Evolutionary conservation across 2,888 invertebrate species (phyloP).

Genomic region (Eurytoma adleriae): DNA sequence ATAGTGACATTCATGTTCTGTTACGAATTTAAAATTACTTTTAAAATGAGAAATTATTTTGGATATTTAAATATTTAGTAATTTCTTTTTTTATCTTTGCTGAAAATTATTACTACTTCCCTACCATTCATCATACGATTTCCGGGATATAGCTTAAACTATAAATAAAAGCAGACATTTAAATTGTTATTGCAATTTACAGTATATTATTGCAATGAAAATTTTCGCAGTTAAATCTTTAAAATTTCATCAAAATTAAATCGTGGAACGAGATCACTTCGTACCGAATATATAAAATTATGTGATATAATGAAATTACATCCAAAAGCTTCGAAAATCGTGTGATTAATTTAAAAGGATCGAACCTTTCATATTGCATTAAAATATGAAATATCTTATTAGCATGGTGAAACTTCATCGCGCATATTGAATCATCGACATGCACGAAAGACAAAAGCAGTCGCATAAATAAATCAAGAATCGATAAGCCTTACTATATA

Average conservation of each 20-base stretch:
- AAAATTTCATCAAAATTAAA: not conserved
- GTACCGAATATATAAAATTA: conserved; percentile 11
- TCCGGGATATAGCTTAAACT: no score
- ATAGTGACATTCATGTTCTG: no score
- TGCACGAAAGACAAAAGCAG: conserved; percentile 5
- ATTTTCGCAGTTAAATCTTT: no score
- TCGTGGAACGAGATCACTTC: not conserved
- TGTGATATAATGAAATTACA: conserved; percentile 34
- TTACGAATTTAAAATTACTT: no score
- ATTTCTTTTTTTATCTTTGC: no score
- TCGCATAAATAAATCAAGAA: conserved; percentile 35
- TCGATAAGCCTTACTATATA: conserved; percentile 38
- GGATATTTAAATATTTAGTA: no score
- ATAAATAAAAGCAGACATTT: no score
- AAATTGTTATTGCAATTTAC: no score
- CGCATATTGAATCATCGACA: conserved; percentile 20
- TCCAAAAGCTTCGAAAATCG: conserved; percentile 6
- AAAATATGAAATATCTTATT: conserved; percentile 26
- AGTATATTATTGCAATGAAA: no score
- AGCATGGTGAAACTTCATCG: conserved; percentile 20
- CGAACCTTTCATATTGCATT: conserved; percentile 7
- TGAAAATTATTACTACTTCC: no score
- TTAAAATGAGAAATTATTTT: no score
- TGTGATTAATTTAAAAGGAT: conserved; percentile 42
- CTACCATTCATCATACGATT: no score